Evolutionary conservation across 2,113 vertebrate species (phyloP), one percentile per base, ranked within the genome.

Genomic region (Heterochromis multidens): DNA sequence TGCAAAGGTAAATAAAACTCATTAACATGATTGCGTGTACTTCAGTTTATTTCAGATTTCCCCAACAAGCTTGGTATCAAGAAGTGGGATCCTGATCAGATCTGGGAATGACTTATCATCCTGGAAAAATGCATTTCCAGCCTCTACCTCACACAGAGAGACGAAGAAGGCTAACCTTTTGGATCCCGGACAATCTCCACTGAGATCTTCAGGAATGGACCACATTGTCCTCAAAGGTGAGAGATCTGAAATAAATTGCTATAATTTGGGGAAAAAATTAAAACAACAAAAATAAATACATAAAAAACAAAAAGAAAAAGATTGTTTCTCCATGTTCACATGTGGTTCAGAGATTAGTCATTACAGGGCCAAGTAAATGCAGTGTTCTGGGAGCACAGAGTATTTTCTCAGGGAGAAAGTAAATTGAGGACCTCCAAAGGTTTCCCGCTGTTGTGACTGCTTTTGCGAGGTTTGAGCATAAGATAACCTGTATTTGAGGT

Each of bases 381-480:
- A 40, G 35, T 25, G 35, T 67, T 67, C 63, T 65, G n/a, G 63
- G 63, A 67, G 40, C 35, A 40, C n/a, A 25, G n/a, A n/a, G 63
- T 67, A 25, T 25, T 67, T 27, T 70, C 67, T 72, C 43, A 72
- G 67, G 67, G 25, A 49, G 67, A 72, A 49, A 72, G 9, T 72
- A 4, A 49, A 27, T 49, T 72, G 65, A 72, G 25, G 46, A 49
- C 25, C 25, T 72, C 23, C 65, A 46, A 46, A 46, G 37, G 23
- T 46, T 70, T 70, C 40, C 25, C 19, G 40, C 40, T 72, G 43
- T 21, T 49, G 25, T 72, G 65, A 1, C 40, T 72, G 49, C 67
- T 29, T 29, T 21, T 70, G 23, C 40, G 8, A 49, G 10, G 25
- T 72, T 31, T 49, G 40, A 52, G 9, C 29, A 21, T 43, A n/a